A percentile compares a stretch with the other conserved stretches of the same genome.
Evolutionary conservation across 2,888 invertebrate genomes (phyloP).

Genomic region (Drepana falcataria): DNA sequence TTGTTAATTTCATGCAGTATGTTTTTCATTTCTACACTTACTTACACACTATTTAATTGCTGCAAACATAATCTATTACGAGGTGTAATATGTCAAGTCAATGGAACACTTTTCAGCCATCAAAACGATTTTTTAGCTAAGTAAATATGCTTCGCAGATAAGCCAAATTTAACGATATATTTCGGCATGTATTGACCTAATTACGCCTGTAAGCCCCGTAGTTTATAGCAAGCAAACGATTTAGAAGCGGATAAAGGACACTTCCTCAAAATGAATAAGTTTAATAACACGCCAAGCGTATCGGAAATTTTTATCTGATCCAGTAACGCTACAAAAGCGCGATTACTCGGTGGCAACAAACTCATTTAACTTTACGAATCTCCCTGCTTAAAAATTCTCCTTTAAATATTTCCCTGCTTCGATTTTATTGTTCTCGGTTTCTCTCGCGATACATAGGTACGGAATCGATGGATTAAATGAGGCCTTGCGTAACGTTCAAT

Average conservation of each 20-base stretch:
- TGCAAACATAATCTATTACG: too few species aligned
- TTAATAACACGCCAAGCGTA: constrained; percentile 32
- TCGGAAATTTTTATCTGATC: constrained; percentile 63
- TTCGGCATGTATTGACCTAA: not conserved
- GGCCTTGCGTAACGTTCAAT: constrained; percentile 22
- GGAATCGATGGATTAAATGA: constrained; percentile 60
- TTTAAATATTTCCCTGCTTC: constrained; percentile 61
- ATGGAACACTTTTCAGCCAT: too few species aligned
- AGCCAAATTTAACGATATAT: not conserved
- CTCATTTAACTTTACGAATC: constrained; percentile 75
- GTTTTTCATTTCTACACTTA: not conserved
- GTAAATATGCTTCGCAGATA: not conserved
- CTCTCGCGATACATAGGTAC: constrained; percentile 61
- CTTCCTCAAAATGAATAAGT: constrained; percentile 17
- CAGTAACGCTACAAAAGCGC: constrained; percentile 57
- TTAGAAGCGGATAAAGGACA: constrained; percentile 2
- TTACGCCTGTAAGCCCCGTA: not conserved
- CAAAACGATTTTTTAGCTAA: not conserved
- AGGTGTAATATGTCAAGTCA: too few species aligned
- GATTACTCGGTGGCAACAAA: constrained; percentile 65
- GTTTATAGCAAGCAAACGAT: not conserved
- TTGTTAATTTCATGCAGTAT: constrained; percentile 46
- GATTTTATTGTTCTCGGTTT: constrained; percentile 65
- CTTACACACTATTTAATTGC: too few species aligned
- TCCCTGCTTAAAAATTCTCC: constrained; percentile 58